Conservation (phyloP, 1,140 invertebrate genomes). For the Drosophila triauraria region DNA sequence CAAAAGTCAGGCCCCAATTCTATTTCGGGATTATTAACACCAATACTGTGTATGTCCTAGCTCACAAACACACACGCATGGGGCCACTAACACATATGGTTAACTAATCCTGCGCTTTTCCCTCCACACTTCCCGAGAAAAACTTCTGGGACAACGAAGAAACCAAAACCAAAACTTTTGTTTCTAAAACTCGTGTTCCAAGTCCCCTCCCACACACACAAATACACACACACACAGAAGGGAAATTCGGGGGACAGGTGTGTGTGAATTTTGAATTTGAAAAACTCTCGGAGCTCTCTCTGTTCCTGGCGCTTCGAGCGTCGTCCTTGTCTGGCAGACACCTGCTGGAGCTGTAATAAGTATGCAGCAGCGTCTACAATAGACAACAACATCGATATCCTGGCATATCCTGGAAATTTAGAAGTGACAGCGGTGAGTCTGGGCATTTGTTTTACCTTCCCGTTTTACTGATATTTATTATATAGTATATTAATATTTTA, state of each 20-base stretch:
- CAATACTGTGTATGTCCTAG: slow-evolving; percentile 9
- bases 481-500: no score
- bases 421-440: no score
- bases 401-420: slow-evolving; percentile 13
- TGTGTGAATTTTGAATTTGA: slow-evolving; percentile 72
- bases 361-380: slow-evolving; percentile 57
- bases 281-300: slow-evolving; percentile 17
- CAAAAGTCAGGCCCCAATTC: slow-evolving; percentile 21
- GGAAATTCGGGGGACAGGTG: slow-evolving; percentile 30
- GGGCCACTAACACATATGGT: slow-evolving; percentile 12
- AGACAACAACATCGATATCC: slow-evolving; percentile 30
- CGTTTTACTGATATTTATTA: no score
- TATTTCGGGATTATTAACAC: slow-evolving; percentile 39
- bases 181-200: slow-evolving; percentile 85
- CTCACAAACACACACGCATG: slow-evolving; percentile 1
- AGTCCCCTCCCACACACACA: slow-evolving; percentile 36
- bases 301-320: background rate
- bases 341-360: slow-evolving; percentile 78
- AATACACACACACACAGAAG: slow-evolving; percentile 33
- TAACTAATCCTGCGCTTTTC: slow-evolving; percentile 34
- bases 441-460: no score
- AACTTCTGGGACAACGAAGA: slow-evolving; percentile 63
- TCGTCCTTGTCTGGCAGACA: slow-evolving; percentile 50
- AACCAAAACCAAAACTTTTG: slow-evolving; percentile 81
- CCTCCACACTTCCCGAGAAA: slow-evolving; percentile 7